Evolutionary conservation across 2,113 vertebrate genomes (phyloP).

Genomic region (Mobula hypostoma): DNA sequence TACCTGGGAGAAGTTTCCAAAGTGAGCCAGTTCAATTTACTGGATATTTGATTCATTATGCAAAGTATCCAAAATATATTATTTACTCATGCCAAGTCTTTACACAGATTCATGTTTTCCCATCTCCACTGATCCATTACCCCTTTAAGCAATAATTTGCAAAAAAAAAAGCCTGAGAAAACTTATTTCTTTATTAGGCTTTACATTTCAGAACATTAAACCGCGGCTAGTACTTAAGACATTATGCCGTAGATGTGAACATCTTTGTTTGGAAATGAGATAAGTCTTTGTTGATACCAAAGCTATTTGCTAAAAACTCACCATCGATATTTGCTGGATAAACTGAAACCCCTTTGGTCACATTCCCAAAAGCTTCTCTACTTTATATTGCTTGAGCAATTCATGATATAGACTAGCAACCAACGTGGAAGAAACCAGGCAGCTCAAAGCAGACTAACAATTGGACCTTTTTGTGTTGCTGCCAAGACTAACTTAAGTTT

Average conservation of each 20-base stretch:
- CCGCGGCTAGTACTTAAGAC: not conserved
- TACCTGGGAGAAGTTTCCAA: not conserved
- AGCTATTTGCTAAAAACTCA: not conserved
- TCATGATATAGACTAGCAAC: not conserved
- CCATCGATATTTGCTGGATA: not conserved
- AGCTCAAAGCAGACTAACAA: not conserved
- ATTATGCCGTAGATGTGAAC: not conserved
- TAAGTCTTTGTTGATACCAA: not conserved
- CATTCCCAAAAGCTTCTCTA: not conserved
- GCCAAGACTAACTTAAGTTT: not conserved
- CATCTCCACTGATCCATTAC: not conserved
- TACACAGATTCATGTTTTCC: not conserved
- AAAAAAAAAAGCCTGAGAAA: too few relatives aligned
- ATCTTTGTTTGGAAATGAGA: not conserved
- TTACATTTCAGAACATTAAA: not conserved
- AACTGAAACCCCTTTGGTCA: not conserved
- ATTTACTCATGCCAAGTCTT: not conserved
- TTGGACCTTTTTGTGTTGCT: not conserved
- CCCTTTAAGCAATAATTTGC: too few relatives aligned
- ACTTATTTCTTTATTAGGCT: not conserved
- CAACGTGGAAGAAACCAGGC: not conserved
- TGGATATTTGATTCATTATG: not conserved
- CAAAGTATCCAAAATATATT: not conserved
- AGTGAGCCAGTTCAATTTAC: not conserved
- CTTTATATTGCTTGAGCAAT: not conserved